Conservation (phyloP, 2,888 invertebrate species). For the Folsomia candida region DNA sequence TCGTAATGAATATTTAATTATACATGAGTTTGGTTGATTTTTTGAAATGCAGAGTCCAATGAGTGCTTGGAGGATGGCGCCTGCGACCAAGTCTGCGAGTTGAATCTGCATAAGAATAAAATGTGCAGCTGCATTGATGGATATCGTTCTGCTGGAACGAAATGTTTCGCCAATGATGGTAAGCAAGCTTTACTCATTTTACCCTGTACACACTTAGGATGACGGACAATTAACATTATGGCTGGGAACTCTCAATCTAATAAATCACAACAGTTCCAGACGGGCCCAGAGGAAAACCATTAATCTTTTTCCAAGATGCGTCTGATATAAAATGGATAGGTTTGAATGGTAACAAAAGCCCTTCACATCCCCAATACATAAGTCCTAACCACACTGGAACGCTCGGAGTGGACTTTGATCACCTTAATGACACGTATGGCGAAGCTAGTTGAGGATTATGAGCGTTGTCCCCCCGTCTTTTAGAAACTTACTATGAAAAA, state of each 20-base stretch:
- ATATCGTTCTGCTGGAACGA: slow-evolving; percentile 62
- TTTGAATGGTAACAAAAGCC: slow-evolving; percentile 57
- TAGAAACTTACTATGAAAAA: too few relatives aligned
- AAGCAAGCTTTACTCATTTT: too few relatives aligned
- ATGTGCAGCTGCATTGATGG: slow-evolving; percentile 71
- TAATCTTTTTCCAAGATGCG: slow-evolving; percentile 68
- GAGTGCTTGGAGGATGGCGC: slow-evolving; percentile 70
- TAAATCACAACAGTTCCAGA: slow-evolving; percentile 55
- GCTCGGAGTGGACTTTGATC: slow-evolving; percentile 63
- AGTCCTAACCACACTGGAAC: slow-evolving; percentile 28
- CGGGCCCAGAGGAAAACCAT: slow-evolving; percentile 59
- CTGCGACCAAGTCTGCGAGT: slow-evolving; percentile 73
- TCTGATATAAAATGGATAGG: slow-evolving; percentile 64
- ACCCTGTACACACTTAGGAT: too few relatives aligned
- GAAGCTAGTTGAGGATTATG: too few relatives aligned
- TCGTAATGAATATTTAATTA: neutral
- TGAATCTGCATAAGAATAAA: slow-evolving; percentile 65
- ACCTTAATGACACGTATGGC: slow-evolving; percentile 66
- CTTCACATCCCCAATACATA: slow-evolving; percentile 21
- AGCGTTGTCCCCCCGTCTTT: too few relatives aligned
- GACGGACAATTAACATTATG: too few relatives aligned
- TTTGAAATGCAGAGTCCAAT: slow-evolving; percentile 62
- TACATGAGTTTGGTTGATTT: neutral
- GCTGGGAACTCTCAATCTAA: too few relatives aligned
- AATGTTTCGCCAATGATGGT: slow-evolving; percentile 23